Evolutionary conservation across 2,113 vertebrate genomes (phyloP).

Genomic region (Psammodynastes pulverulentus): DNA sequence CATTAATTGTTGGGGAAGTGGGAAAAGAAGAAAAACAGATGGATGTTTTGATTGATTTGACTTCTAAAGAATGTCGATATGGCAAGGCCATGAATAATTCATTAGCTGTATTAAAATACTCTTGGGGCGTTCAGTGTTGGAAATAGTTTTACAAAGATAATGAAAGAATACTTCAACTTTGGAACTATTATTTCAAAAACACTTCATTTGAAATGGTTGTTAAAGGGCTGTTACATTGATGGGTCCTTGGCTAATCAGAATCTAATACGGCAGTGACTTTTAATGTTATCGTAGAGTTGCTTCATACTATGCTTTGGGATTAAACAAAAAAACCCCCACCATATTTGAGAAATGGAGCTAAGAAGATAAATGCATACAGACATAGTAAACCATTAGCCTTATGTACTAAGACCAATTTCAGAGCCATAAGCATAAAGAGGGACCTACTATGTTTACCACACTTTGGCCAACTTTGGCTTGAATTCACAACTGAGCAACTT

Average conservation of each 20-base stretch:
- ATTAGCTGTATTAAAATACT: conserved; percentile 26
- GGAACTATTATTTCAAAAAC: background rate
- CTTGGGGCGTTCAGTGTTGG: conserved; percentile 25
- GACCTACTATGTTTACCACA: conserved; percentile 57
- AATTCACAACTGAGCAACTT: conserved; percentile 58
- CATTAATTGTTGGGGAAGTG: background rate
- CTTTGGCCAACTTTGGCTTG: conserved; percentile 57
- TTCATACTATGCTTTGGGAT: conserved; percentile 57
- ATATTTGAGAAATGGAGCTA: conserved; percentile 53
- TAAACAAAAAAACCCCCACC: conserved; percentile 49
- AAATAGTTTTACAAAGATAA: conserved; percentile 27
- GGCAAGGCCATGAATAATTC: conserved; percentile 3
- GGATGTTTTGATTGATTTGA: conserved; percentile 14
- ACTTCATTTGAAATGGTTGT: background rate
- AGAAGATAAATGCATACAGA: conserved; percentile 49
- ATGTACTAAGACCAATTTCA: conserved; percentile 37
- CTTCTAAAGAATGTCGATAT: conserved; percentile 33
- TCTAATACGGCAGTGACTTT: conserved; percentile 56
- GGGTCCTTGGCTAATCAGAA: conserved; percentile 38
- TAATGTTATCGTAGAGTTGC: conserved; percentile 43
- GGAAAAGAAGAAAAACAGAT: background rate
- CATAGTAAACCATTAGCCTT: conserved; percentile 45
- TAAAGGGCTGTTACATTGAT: background rate
- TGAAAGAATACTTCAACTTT: conserved; percentile 48
- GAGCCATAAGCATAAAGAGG: conserved; percentile 56